phyloP scores from a whole-genome alignment of 2,113 vertebrate species.

The Cacatua alba region DNA sequence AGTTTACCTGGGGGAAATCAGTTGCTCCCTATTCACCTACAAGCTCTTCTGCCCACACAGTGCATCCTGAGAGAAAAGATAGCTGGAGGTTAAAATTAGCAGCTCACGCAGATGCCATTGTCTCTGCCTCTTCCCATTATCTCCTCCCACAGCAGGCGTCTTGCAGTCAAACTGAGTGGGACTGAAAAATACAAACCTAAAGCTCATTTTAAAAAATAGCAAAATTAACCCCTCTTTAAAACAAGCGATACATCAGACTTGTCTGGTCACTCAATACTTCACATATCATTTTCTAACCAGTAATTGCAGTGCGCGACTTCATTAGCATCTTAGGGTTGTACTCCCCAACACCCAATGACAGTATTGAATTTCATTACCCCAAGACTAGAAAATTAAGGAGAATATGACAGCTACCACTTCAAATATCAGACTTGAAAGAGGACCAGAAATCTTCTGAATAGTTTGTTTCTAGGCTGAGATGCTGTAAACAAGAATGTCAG shows the following conservation, averaged over 20 bases:
- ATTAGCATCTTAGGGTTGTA: not conserved
- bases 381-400: not conserved
- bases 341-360: not conserved
- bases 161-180: not conserved
- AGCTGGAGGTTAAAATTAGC: constrained; percentile 69
- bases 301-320: not conserved
- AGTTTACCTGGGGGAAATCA: not conserved
- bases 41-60: not conserved
- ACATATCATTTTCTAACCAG: not conserved
- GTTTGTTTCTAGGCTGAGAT: not conserved
- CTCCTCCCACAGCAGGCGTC: constrained; percentile 21
- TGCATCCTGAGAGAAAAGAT: constrained; percentile 4
- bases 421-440: not conserved
- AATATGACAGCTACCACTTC: not conserved
- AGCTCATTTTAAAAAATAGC: not conserved
- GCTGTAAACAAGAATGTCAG: constrained; percentile 28
- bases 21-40: not conserved
- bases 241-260: not conserved
- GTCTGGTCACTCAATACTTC: not conserved
- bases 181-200: not conserved
- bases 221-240: not conserved
- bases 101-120: constrained; percentile 22
- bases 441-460: not conserved
- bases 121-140: constrained; percentile 47
- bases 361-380: not conserved